Evolutionary conservation across 2,888 invertebrate genomes (phyloP).

Genomic region (Lysandra coridon): DNA sequence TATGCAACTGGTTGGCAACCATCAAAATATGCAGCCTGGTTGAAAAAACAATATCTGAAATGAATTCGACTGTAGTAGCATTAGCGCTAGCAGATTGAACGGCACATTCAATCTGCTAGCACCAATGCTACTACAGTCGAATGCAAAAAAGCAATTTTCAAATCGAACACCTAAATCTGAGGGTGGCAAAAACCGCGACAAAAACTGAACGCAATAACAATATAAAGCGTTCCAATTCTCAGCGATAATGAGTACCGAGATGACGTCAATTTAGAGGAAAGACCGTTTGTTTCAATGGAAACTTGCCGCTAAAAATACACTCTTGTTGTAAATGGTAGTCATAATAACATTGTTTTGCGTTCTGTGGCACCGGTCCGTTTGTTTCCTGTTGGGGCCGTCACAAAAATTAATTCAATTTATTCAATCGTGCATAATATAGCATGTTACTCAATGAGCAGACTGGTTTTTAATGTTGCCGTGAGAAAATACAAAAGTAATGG

Average conservation of each 20-base stretch:
- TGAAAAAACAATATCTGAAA: neutral
- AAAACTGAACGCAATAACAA: slow-evolving; percentile 1
- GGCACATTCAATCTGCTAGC: neutral
- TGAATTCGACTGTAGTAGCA: too few species aligned
- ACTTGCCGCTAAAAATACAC: neutral
- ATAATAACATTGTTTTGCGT: neutral
- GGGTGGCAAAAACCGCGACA: neutral
- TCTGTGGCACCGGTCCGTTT: neutral
- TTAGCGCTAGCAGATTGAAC: too few species aligned
- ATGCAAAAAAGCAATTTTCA: neutral
- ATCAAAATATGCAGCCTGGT: neutral
- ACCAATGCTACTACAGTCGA: neutral
- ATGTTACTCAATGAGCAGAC: neutral
- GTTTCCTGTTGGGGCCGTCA: neutral
- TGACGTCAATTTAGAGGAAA: slow-evolving; percentile 14
- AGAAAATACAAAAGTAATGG: neutral
- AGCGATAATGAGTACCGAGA: neutral
- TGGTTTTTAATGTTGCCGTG: neutral
- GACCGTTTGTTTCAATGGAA: neutral
- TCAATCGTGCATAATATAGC: neutral
- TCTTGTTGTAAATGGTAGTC: neutral
- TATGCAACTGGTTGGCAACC: neutral
- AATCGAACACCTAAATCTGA: neutral
- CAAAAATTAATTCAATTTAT: neutral
- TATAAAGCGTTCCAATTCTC: slow-evolving; percentile 3